Percentiles rank a stretch among this genome's conserved stretches.
Conservation (phyloP, 2,113 vertebrate species). For the Andinoacara biseriatus region DNA sequence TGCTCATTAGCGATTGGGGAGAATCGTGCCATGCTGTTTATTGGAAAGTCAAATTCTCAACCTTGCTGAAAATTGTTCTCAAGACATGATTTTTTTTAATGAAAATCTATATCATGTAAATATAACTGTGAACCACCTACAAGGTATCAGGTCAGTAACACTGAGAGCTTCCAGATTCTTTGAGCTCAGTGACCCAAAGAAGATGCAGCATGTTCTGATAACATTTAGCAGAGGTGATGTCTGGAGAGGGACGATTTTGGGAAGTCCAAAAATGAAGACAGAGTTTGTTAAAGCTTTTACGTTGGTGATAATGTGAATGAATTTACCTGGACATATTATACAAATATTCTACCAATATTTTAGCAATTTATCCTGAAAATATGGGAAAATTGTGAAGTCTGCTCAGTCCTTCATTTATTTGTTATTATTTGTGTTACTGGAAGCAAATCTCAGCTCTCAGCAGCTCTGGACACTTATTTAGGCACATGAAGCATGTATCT, state of each 20-base stretch:
- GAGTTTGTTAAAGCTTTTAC: background rate
- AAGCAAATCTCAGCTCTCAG: background rate
- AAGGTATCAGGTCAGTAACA: background rate
- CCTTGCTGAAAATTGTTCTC: background rate
- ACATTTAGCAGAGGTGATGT: background rate
- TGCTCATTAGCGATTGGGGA: background rate
- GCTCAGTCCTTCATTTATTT: background rate
- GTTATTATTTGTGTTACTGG: background rate
- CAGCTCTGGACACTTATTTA: background rate
- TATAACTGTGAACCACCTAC: background rate
- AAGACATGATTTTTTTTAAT: background rate
- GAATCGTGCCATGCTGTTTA: background rate
- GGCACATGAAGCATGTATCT: background rate
- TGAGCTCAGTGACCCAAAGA: too few species aligned
- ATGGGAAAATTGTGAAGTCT: background rate
- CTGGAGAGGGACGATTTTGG: background rate
- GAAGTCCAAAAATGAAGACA: background rate
- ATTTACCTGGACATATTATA: too few species aligned
- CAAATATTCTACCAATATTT: background rate
- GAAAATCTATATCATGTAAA: background rate
- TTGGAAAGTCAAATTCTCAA: constrained; percentile 9
- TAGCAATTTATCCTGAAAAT: background rate
- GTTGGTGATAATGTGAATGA: background rate
- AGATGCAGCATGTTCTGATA: too few species aligned
- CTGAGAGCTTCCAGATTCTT: background rate